These are phyloP conservation scores for cattle (Bos taurus) DNA, from an alignment of 2,113 vertebrate species.

Conservation along the genomic window ARS-UCD2.0 NC_037342.1:23311001-23311500, in stretches of 20 bases:
- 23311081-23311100: not conserved
- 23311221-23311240: not conserved
- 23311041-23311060: too few relatives aligned
- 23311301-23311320: not conserved
- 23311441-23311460: slow-evolving; percentile 46
- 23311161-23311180: not conserved
- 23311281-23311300: not conserved
- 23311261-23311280: not conserved
- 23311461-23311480: slow-evolving; percentile 37
- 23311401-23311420: not conserved
- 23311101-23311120: not conserved
- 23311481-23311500: slow-evolving; percentile 59
- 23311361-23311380: not conserved
- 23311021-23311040: not conserved
- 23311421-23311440: not conserved
- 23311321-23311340: not conserved
- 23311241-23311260: not conserved
- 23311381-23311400: not conserved
- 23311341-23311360: not conserved
- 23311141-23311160: not conserved
- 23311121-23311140: not conserved
- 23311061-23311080: not conserved
- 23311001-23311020: not conserved
- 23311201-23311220: not conserved
- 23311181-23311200: not conserved